Base-by-base conservation (phyloP, 2,797 vertebrate genomes). In the Philypnodon macrostomus region DNA sequence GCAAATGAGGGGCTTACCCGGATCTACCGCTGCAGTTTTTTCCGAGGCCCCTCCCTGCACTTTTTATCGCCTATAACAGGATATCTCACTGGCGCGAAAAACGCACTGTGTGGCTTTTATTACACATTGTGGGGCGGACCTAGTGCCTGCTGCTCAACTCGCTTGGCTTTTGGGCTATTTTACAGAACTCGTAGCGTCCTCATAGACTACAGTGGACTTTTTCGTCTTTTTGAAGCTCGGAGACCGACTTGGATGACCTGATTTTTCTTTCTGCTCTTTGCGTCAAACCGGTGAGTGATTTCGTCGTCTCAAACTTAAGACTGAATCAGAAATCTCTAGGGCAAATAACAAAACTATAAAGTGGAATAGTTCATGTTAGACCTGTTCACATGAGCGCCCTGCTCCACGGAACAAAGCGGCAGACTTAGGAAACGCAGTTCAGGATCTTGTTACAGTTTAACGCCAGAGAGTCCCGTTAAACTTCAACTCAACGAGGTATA, bases 81-180 rank as follows among this genome's bases (percentile, higher is more conserved):
- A 82, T 77, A 65, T 64, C 68, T 63, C 60, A 77, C 80, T 88
- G 87, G 85, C 87, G 87, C 85, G 81, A 88, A 88, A 87, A 87
- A 81, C 74, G 69, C 85, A 81, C 75, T 58, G 83, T 79, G 80
- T 62, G 69, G 63, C 59, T 82, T 32, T 62, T 54, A 13, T 53
- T 57, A 51, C 66, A 62, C 60, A 36, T 27, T 3, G 68, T 53
- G 63, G 73, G 73, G 63, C 63, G 70, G 65, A 57, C 23, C 57
- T 19, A 5, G 14, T 7, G 19, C 8, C 5, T 34, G 63, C 15
- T 47, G 23, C 56, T 19, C 6, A 14, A 47, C 14, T 24, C 14
- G n/a, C n/a, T n/a, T n/a, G n/a, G n/a, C n/a, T n/a, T n/a, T n/a
- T 45, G 44, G 35, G 30, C 2, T 33, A 27, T 45, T 19, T 19